Conservation (phyloP, 2,888 invertebrate genomes). For the Prosopocoilus inquinatus region DNA sequence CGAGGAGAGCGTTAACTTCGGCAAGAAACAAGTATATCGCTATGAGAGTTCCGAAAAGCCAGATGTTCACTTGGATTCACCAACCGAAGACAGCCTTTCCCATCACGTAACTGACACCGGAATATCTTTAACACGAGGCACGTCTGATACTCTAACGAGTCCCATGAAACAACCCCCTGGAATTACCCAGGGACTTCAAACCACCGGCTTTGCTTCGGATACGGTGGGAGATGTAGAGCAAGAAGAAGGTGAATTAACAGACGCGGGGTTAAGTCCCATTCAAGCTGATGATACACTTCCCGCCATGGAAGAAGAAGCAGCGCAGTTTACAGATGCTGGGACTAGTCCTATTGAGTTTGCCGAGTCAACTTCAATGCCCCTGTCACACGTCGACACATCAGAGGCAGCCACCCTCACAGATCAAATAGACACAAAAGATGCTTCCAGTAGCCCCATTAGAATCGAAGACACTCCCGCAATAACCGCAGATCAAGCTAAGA, state of each 20-base stretch:
- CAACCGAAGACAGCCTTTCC: constrained; percentile 54
- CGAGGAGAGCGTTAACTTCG: constrained; percentile 55
- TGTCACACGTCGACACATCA: constrained; percentile 52
- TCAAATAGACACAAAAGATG: constrained; percentile 54
- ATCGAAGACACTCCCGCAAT: constrained; percentile 11
- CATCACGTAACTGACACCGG: constrained; percentile 58
- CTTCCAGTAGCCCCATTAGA: constrained; percentile 55
- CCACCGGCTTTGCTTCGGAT: constrained; percentile 52
- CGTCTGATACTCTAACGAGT: constrained; percentile 51
- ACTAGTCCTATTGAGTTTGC: constrained; percentile 55
- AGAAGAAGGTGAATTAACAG: constrained; percentile 56
- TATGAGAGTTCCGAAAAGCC: constrained; percentile 46
- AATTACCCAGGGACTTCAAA: constrained; percentile 45
- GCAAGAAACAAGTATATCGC: constrained; percentile 53
- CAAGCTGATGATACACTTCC: constrained; percentile 53
- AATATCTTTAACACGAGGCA: constrained; percentile 55
- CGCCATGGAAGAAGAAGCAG: constrained; percentile 44
- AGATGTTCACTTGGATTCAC: constrained; percentile 43
- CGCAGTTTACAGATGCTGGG: constrained; percentile 51
- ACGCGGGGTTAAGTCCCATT: constrained; percentile 58
- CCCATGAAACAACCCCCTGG: constrained; percentile 46
- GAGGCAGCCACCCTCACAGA: constrained; percentile 56
- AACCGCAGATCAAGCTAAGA: constrained; percentile 18
- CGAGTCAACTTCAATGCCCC: constrained; percentile 46
- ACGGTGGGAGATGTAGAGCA: constrained; percentile 46